phyloP scores from a whole-genome alignment of 1,140 invertebrate genomes.

The Maniola jurtina region DNA sequence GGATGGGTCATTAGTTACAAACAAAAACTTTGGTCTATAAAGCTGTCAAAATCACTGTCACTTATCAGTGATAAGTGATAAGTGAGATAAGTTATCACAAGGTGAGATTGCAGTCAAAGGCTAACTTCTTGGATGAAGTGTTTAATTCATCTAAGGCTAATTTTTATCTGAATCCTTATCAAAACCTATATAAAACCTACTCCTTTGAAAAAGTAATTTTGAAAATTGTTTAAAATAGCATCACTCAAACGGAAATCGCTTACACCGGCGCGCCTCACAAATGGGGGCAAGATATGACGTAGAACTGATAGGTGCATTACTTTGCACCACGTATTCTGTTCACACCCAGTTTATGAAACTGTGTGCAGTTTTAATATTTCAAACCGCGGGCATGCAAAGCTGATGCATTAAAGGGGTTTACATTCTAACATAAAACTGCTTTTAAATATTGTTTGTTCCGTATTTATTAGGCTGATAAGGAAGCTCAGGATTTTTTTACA shows the following conservation, averaged over 20 bases:
- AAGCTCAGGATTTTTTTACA: no score
- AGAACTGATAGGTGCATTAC: constrained; percentile 53
- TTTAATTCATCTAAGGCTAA: no score
- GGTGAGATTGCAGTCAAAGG: no score
- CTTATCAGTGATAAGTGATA: no score
- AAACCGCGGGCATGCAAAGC: constrained; percentile 19
- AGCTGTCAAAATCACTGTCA: no score
- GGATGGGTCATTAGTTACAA: no score
- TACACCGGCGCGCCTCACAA: constrained; percentile 25
- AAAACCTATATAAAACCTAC: background rate
- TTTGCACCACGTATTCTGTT: constrained; percentile 12
- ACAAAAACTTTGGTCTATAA: no score
- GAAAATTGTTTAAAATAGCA: background rate
- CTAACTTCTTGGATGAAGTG: no score
- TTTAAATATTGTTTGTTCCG: background rate
- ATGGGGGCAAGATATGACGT: constrained; percentile 24
- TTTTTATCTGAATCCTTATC: no score
- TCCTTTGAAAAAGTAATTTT: background rate
- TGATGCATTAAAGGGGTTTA: constrained; percentile 4
- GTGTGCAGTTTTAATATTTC: constrained; percentile 34
- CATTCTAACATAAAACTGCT: background rate
- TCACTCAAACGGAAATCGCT: constrained; percentile 10
- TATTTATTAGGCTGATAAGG: no score
- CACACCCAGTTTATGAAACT: constrained; percentile 41
- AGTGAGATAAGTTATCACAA: no score